Evolutionary conservation across 2,113 vertebrate species (phyloP), one percentile per base, ranked within the genome.

Genomic region (Setophaga coronata): DNA sequence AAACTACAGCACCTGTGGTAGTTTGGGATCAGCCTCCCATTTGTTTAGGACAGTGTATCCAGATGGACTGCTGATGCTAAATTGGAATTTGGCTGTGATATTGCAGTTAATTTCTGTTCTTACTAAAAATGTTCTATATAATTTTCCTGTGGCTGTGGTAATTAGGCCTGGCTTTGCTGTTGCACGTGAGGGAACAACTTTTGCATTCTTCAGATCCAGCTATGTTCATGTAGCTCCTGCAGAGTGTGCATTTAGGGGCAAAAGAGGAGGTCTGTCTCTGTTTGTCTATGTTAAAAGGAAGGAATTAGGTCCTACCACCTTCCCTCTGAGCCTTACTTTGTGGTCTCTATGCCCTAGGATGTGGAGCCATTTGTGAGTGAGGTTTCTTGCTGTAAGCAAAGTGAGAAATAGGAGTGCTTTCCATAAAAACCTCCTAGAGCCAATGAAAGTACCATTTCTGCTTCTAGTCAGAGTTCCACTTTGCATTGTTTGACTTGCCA

Each of bases 11-110:
- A 33, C 7, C 8, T 11, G 5, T 33, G 45, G 2, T 38, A 54
- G 14, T 29, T 89, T 40, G 47, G 42, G 33, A 50, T 66, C 0
- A 0, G 42, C 16, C 36, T 4, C 38, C 14, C 1, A 5, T 17
- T 69, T 12, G 5, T 34, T 86, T 10, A 34, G 64, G 67, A 23
- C 6, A 2, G 50, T 13, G 38, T 57, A 50, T 93, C 45, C 87
- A 70, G 91, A 66, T 81, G 83, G 54, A 53, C 58, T 87, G 48
- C 57, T 88, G 77, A n/a, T 82, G 60, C 50, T 73, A 34, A 66
- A 47, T 13, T 42, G 42, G 67, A 65, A 70, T 83, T 96, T 83
- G 72, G 64, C 86, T 70, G 38, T 62, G 50, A 50, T 76, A n/a
- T 1, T 86, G 79, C 24, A 66, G 51, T 70, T 85, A 61, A 70